Evolutionary conservation across 1,140 invertebrate species (phyloP).

Genomic region (Archegozetes longisetosus): DNA sequence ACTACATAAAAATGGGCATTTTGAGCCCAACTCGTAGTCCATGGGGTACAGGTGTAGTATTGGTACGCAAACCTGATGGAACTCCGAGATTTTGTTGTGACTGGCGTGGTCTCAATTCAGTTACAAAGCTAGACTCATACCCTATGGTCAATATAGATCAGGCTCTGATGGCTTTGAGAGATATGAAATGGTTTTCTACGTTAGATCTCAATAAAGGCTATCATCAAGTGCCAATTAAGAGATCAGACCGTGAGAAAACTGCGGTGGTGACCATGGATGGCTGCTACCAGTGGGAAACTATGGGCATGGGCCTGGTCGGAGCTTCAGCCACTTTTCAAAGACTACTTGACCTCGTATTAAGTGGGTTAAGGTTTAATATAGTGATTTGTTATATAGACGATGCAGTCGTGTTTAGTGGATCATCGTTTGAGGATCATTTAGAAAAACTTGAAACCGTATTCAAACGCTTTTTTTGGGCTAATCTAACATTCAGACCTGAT

Average conservation of each 20-base stretch:
- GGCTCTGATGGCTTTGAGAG: conserved; percentile 27
- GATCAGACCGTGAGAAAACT: conserved; percentile 28
- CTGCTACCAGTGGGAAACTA: neutral
- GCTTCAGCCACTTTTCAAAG: neutral
- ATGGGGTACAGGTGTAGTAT: conserved; percentile 31
- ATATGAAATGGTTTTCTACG: conserved; percentile 28
- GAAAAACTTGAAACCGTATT: neutral
- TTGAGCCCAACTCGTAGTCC: conserved; percentile 26
- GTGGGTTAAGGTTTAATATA: neutral
- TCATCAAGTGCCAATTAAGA: conserved; percentile 29
- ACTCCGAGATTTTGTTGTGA: conserved; percentile 30
- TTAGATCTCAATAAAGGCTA: conserved; percentile 35
- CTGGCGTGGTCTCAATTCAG: conserved; percentile 32
- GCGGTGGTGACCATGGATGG: conserved; percentile 25
- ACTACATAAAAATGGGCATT: conserved; percentile 26
- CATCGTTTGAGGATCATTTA: too few relatives aligned
- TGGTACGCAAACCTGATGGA: conserved; percentile 34
- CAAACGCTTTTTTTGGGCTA: neutral
- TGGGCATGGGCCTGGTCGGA: neutral
- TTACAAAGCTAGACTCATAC: conserved; percentile 31
- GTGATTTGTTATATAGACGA: neutral
- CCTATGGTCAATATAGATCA: conserved; percentile 36
- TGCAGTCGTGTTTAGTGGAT: neutral
- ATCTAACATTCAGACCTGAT: conserved; percentile 12
- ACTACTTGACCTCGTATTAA: neutral